Evolutionary conservation across 2,113 vertebrate genomes (phyloP).

Genomic region (Thymallus thymallus): DNA sequence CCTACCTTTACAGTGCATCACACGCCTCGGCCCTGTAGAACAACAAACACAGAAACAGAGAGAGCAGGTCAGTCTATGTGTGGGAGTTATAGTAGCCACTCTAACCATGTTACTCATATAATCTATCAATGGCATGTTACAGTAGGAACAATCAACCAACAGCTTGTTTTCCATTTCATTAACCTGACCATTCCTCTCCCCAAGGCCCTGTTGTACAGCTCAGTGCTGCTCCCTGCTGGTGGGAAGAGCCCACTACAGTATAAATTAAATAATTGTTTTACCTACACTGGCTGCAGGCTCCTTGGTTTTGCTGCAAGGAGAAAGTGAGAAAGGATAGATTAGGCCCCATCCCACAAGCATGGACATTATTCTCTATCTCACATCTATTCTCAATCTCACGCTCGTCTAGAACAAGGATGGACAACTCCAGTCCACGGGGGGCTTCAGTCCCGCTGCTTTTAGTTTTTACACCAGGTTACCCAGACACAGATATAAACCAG

Average conservation of each 20-base stretch:
- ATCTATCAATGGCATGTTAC: background rate
- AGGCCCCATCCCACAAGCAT: background rate
- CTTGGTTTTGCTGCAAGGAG: constrained; percentile 54
- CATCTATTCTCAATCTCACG: too few relatives aligned
- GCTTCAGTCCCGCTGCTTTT: background rate
- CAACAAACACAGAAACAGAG: constrained; percentile 20
- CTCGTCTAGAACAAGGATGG: background rate
- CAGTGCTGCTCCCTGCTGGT: constrained; percentile 1
- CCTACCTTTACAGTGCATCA: constrained; percentile 79
- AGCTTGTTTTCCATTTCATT: constrained; percentile 13
- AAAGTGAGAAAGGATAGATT: constrained; percentile 3
- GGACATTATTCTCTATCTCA: too few relatives aligned
- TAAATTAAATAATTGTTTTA: constrained; percentile 40
- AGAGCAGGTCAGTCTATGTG: background rate
- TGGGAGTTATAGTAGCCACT: background rate
- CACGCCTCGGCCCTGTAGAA: constrained; percentile 57
- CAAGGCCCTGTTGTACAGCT: constrained; percentile 1
- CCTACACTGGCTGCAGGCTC: constrained; percentile 55
- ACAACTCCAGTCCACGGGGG: background rate
- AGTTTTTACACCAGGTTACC: background rate
- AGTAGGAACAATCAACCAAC: background rate
- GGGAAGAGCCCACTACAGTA: background rate
- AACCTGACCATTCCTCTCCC: background rate
- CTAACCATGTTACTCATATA: background rate
- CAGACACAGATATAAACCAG: background rate